Base-by-base conservation (phyloP, 2,888 invertebrate genomes). In the Macrostomum cliftonense region DNA sequence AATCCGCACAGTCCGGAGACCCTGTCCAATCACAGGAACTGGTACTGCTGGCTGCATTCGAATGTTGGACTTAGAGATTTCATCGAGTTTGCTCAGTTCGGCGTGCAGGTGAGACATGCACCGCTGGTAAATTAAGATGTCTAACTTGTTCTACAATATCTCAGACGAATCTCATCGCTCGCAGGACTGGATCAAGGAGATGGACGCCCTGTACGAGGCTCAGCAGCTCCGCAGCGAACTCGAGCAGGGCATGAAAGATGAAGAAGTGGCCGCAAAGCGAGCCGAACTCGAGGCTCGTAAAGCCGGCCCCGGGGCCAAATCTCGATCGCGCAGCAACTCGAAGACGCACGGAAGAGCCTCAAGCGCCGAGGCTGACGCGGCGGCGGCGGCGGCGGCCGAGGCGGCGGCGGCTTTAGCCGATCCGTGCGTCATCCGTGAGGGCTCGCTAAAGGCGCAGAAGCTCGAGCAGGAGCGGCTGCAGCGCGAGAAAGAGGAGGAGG, bases 51-150 rank as follows among this genome's bases (percentile, higher is more conserved):
- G 45, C 58, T 69, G 12, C 68, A 68, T 51, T 64, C 65, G 36
- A 64, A 69, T 58, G 57, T 67, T 20, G 68, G 69, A 47, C 68
- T 69, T 56, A 63, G 69, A 49, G 67, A 69, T 51, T 69, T 68
- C 57, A 54, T 67, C 52, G 67, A 68, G 52, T 62, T 62, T 55
- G 61, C 28, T 9, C 28, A 28, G 28, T 28, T 28, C 28, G 28
- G 28, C 4, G 28, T 28, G 28, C 28, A 28, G 28, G 28, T 28
- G 28, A 28, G 28, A 9, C n/a, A n/a, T n/a, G n/a, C n/a, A n/a
- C n/a, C n/a, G n/a, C n/a, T n/a, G n/a, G n/a, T n/a, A n/a, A n/a
- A n/a, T n/a, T n/a, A n/a, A n/a, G n/a, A n/a, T n/a, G n/a, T n/a
- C n/a, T n/a, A n/a, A n/a, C n/a, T n/a, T n/a, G n/a, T n/a, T n/a